A percentile compares a stretch with the other conserved stretches of the same genome.
Evolutionary conservation across 2,113 vertebrate species (phyloP).

Genomic region (Opisthocomus hoazin): DNA sequence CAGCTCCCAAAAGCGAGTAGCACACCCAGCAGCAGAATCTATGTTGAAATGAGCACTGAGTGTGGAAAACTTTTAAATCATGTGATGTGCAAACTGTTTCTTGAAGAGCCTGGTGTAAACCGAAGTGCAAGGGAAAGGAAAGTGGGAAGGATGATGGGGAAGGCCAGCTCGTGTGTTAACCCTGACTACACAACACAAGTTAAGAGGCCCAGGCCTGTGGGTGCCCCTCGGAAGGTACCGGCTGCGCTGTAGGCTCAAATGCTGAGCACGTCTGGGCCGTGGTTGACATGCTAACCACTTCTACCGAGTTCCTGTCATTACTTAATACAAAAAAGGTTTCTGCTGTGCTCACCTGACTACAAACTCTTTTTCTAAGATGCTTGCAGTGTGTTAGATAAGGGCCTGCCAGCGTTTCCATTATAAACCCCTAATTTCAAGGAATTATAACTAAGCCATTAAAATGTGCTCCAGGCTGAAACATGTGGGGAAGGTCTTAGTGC

Average conservation of each 20-base stretch:
- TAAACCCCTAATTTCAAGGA: not conserved
- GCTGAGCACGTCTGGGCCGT: not conserved
- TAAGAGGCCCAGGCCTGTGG: not conserved
- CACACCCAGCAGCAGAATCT: not conserved
- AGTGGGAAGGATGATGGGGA: not conserved
- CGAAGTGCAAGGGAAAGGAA: not conserved
- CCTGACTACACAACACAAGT: fast-evolving
- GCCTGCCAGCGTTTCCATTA: slow-evolving; percentile 19
- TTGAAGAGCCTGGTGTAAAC: not conserved
- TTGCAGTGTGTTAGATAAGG: not conserved
- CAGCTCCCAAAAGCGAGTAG: not conserved
- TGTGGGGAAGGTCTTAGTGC: not conserved
- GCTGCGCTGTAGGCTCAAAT: not conserved
- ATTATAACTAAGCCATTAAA: slow-evolving; percentile 33
- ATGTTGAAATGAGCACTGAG: not conserved
- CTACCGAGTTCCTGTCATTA: not conserved
- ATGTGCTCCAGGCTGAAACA: not conserved
- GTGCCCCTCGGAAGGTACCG: not conserved
- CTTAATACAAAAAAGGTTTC: not conserved
- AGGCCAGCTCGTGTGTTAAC: not conserved
- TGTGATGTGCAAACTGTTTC: not conserved
- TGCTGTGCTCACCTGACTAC: not conserved
- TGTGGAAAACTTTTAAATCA: not conserved
- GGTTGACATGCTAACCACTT: not conserved
- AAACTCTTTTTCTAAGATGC: not conserved